Evolutionary conservation across 2,113 vertebrate genomes (phyloP), one percentile per base, ranked within the genome.

Genomic region (Stigmatopora argus): DNA sequence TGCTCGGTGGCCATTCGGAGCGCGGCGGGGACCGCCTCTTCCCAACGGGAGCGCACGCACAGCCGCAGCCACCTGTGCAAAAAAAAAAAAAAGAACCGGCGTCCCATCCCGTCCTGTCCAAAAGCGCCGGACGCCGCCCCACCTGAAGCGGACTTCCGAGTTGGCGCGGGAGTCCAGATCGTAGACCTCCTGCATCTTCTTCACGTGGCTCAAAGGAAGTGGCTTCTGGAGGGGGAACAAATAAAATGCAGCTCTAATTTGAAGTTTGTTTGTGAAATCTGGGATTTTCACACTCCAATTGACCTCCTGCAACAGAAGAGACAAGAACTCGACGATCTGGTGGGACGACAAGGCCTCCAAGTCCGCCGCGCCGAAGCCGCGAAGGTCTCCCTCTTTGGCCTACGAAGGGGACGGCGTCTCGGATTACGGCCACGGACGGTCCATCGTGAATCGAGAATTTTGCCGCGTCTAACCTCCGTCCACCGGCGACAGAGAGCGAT

Each of bases 1-100:
- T 99, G 97, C 31, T 97, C 93, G 0, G 93, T 95, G 1, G 93
- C 96, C 97, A 99, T 98, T 88, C 93, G 90, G 63, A 99, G 78
- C 56, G 97, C 95, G 82, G 94, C 61, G 55, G 96, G 93, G 80
- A 98, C 92, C 0, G 90, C 91, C 4, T 94, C 92, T 80, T 98
- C 95, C 95, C 94, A 99, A 34, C 70, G 90, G 19, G 93, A 92
- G 62, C 87, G 92, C 58, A 99, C 90, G 78, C 96, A 98, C 71
- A 99, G 72, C 41, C 94, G 90, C 74, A 99, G 84, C 97, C 97
- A 99, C 68, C 97, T 98, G 66, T 4, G 49, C 15, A 70, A 7
- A 77, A 11, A 38, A 26, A 31, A 31, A 31, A 31, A 2, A 31
- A 31, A 31, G 38, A 45, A 38, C 68, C 55, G 75, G 64, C 5